Evolutionary conservation across 1,140 invertebrate species (phyloP).

Genomic region (Drosophila santomea): DNA sequence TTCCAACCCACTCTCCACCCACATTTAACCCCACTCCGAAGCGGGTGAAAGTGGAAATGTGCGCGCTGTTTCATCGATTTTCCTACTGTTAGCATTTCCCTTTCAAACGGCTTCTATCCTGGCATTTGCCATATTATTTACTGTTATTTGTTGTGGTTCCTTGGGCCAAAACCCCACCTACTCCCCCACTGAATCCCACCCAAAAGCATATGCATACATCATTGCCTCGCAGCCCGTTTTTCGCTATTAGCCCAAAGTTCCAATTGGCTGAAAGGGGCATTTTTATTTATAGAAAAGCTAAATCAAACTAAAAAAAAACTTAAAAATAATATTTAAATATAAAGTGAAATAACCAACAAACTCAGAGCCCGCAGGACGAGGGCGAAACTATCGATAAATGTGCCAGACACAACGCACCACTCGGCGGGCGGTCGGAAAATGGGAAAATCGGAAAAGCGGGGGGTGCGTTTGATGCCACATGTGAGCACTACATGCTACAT

Average conservation of each 20-base stretch:
- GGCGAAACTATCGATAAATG: constrained; percentile 57
- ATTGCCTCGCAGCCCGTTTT: constrained; percentile 39
- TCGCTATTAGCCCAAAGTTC: constrained; percentile 54
- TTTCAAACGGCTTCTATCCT: constrained; percentile 53
- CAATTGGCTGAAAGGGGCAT: neutral
- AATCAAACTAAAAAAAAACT: too few species aligned
- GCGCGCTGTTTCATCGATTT: constrained; percentile 70
- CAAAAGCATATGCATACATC: constrained; percentile 47
- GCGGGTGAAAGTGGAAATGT: constrained; percentile 47
- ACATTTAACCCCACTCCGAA: constrained; percentile 2
- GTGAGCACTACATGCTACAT: constrained; percentile 14
- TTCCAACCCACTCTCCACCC: too few species aligned
- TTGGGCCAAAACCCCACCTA: constrained; percentile 4
- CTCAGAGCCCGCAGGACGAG: neutral
- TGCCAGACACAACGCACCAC: constrained; percentile 30
- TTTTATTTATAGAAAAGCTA: too few species aligned
- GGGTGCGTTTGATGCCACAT: neutral
- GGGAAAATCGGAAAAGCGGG: neutral
- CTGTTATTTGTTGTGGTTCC: constrained; percentile 68
- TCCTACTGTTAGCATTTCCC: constrained; percentile 46
- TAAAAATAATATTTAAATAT: too few species aligned
- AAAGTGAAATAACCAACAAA: too few species aligned
- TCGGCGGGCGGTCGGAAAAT: constrained; percentile 12
- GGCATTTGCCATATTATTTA: constrained; percentile 69
- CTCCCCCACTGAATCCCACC: constrained; percentile 3